Conservation (phyloP, 2,797 vertebrate species). For the Chaetophractus vellerosus region DNA sequence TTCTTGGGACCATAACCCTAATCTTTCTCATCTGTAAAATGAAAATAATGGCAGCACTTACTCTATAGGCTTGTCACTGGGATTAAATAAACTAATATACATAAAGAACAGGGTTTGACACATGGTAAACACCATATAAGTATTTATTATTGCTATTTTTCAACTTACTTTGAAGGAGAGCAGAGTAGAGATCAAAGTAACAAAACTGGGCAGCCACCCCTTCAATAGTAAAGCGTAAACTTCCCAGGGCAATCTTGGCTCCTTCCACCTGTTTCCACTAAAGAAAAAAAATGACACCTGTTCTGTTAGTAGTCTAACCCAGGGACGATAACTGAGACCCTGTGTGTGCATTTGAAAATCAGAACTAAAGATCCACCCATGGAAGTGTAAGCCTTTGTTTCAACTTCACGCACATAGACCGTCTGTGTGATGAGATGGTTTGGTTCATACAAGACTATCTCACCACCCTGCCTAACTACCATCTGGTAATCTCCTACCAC, state of each 20-base stretch:
- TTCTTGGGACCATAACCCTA: background rate
- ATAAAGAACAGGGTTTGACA: background rate
- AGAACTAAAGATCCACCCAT: background rate
- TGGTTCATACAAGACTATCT: background rate
- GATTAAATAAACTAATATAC: background rate
- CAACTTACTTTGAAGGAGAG: constrained; percentile 4
- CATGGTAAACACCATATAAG: background rate
- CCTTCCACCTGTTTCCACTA: background rate
- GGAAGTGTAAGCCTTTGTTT: background rate
- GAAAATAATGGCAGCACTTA: too few species aligned
- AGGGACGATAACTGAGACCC: background rate
- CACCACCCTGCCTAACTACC: too few species aligned
- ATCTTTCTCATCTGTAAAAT: background rate
- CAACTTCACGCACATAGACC: background rate
- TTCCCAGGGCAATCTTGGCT: background rate
- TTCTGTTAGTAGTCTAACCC: background rate
- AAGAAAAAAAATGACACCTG: background rate
- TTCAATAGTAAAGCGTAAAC: background rate
- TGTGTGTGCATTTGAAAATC: background rate
- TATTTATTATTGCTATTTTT: background rate
- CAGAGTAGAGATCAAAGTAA: background rate
- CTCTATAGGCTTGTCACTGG: background rate
- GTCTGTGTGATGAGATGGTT: background rate
- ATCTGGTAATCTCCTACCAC: background rate
- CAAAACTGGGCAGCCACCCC: background rate